A percentile compares a stretch with the other conserved stretches of the same genome.
Conservation (phyloP, 2,888 invertebrate genomes). For the Emmelina monodactyla region DNA sequence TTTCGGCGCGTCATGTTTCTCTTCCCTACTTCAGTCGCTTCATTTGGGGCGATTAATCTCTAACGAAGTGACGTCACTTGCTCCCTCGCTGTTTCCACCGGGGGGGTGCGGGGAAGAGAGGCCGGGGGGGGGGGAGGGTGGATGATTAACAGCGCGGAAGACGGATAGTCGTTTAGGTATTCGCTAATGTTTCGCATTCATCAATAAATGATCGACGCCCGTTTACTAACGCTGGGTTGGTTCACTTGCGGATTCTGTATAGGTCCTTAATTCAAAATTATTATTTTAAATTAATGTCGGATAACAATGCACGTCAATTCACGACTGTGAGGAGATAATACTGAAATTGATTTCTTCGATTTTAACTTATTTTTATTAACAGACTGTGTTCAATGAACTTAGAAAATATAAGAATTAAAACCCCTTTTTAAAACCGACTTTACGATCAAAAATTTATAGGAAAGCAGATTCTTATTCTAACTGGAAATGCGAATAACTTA, state of each 20-base stretch:
- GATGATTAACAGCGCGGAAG: conserved; percentile 62
- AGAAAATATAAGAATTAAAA: no score
- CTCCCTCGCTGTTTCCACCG: conserved; percentile 15
- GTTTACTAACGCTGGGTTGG: background rate
- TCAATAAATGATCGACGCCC: conserved; percentile 45
- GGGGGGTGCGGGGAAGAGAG: conserved; percentile 37
- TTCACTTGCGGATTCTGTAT: no score
- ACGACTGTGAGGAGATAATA: no score
- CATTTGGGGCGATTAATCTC: conserved; percentile 52
- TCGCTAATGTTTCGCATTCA: conserved; percentile 57
- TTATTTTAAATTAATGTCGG: background rate
- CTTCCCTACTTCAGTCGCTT: conserved; percentile 40
- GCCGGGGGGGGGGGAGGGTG: conserved; percentile 43
- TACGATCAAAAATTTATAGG: no score
- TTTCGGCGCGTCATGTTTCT: conserved; percentile 36
- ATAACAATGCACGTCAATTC: no score
- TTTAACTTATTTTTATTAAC: no score
- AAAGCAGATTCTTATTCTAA: no score
- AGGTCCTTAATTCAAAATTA: conserved; percentile 9
- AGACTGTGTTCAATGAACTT: no score
- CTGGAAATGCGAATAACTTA: no score
- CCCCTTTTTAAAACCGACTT: no score
- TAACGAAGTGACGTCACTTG: conserved; percentile 43
- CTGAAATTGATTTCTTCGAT: no score
- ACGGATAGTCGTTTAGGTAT: conserved; percentile 63